Conservation (phyloP, 2,888 invertebrate genomes). For the Gymnoscelis rufifasciata region DNA sequence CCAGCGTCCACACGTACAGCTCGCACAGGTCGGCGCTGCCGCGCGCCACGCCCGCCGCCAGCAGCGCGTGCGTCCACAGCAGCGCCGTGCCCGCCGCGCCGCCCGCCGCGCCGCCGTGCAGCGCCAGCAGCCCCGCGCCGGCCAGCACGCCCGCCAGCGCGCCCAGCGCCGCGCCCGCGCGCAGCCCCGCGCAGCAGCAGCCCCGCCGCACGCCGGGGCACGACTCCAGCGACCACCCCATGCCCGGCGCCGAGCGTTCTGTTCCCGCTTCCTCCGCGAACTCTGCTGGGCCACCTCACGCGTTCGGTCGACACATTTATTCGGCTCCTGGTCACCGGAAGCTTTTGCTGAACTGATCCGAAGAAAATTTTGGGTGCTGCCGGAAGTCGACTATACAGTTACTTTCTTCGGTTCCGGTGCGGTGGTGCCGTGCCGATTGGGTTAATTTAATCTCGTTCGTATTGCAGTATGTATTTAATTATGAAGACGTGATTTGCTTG, state of each 20-base stretch:
- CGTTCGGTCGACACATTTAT: no score
- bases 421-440: no score
- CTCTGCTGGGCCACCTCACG: no score
- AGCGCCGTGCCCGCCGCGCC: slow-evolving; percentile 39
- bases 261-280: no score
- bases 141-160: slow-evolving; percentile 30
- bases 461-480: no score
- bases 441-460: no score
- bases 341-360: no score
- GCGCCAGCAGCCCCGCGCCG: slow-evolving; percentile 32
- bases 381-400: no score
- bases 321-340: no score
- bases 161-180: slow-evolving; percentile 22
- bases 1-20: slow-evolving; percentile 42
- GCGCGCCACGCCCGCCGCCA: slow-evolving; percentile 27
- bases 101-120: slow-evolving; percentile 29
- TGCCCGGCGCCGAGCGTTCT: neutral
- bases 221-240: slow-evolving; percentile 39
- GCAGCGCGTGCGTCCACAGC: slow-evolving; percentile 34
- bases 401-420: no score
- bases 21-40: slow-evolving; percentile 40
- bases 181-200: slow-evolving; percentile 36
- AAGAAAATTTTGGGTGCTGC: no score
- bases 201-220: slow-evolving; percentile 36
- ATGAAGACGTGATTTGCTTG: no score